Evolutionary conservation across 2,797 vertebrate genomes (phyloP).

Genomic region (Rhodeus uyekii): DNA sequence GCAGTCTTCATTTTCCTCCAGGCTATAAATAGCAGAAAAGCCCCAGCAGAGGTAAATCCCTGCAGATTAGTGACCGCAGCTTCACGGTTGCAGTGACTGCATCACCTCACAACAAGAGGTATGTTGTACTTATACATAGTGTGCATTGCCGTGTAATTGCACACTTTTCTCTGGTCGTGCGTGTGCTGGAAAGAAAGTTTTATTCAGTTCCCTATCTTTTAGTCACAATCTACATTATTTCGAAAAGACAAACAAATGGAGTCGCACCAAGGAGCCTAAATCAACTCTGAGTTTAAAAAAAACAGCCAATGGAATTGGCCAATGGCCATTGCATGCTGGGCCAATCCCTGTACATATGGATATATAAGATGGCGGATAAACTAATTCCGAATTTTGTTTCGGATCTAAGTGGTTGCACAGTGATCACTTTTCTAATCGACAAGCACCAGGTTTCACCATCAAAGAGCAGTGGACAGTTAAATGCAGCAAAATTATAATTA

Average conservation of each 20-base stretch:
- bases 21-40: slow-evolving; percentile 74
- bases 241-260: too few relatives aligned
- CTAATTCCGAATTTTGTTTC: too few relatives aligned
- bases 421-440: too few relatives aligned
- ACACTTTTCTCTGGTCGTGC: background rate
- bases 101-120: background rate
- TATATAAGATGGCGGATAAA: too few relatives aligned
- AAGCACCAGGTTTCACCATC: background rate
- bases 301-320: too few relatives aligned
- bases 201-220: background rate
- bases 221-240: background rate
- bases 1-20: slow-evolving; percentile 56
- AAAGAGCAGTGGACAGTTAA: background rate
- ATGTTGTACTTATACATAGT: background rate
- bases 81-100: slow-evolving; percentile 51
- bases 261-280: background rate
- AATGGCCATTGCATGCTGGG: too few relatives aligned
- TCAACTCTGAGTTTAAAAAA: background rate
- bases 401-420: too few relatives aligned
- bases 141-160: background rate
- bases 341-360: too few relatives aligned
- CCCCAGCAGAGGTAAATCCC: slow-evolving; percentile 75
- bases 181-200: background rate
- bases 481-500: too few relatives aligned
- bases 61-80: slow-evolving; percentile 70